Base-by-base conservation (phyloP, 2,888 invertebrate genomes). In the Mythimna lalbum region DNA sequence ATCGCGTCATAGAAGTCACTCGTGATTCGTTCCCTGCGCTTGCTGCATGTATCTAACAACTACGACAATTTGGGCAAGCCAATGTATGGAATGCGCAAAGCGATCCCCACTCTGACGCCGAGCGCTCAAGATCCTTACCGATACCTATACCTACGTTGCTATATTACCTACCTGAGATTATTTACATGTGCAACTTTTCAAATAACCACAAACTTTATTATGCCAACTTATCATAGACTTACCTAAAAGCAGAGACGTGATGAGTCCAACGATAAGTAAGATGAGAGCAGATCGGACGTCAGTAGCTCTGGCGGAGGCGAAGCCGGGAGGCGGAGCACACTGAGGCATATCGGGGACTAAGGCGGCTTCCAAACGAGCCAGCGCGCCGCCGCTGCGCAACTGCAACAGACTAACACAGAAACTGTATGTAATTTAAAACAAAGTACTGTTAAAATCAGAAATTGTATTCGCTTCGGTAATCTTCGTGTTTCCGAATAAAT, bases 221-320 rank as follows among this genome's bases (percentile, higher is more conserved):
- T 36, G 10, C n/a, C 19, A 17, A 19, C 1, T 19, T 55, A 7
- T 19, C 9, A 19, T 56, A 19, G 0, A 70, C 83, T 81, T 76
- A 92, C 95, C 95, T 63, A 95, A 72, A 10, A 92, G 2, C 4
- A 91, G 55, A 4, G 94, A 90, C 49, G 90, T 84, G 10, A 91
- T 69, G 4, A 96, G 89, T 5, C 97, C 97, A 6, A 93, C 84
- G 1, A 93, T 81, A 4, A 97, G 96, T 6, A 96, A 89, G 1
- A 96, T 88, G 1, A 97, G 96, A 0, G 97, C 97, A 0, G 97
- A 96, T 66, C 95, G 95, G 1, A 97, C 96, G 83, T 97, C 97
- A 0, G 96, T 92, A 0, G 97, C 93, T 49, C 96, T 91, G 0
- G 97, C 97, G 4, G 97, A 97, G 23, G 96, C 96, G 77, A 97